phyloP scores from a whole-genome alignment of 1,140 invertebrate genomes.

The Saxidomus purpurata region DNA sequence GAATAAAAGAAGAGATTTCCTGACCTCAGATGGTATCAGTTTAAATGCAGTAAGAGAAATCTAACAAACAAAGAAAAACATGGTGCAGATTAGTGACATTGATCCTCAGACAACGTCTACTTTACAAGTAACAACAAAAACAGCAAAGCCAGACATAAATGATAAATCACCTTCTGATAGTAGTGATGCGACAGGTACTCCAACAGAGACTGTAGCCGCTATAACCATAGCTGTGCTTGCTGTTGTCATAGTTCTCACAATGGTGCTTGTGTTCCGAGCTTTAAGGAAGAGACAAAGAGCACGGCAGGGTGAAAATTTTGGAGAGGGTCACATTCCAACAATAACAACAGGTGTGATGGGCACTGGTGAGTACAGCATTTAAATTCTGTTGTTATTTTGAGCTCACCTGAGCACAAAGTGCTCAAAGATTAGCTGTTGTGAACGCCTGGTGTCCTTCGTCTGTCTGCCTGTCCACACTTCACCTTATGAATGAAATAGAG shows the following conservation, averaged over 20 bases:
- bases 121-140: background rate
- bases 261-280: constrained; percentile 62
- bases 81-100: background rate
- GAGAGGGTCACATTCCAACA: constrained; percentile 50
- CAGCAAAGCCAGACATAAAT: background rate
- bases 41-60: background rate
- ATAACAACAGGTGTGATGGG: constrained; percentile 61
- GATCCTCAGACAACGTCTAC: background rate
- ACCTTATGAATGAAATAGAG: no score
- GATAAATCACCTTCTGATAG: background rate
- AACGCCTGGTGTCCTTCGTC: no score
- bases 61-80: background rate
- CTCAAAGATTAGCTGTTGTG: no score
- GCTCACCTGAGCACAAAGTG: no score
- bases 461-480: no score
- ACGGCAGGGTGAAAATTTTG: constrained; percentile 55
- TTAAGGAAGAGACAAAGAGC: constrained; percentile 58
- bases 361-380: constrained; percentile 56
- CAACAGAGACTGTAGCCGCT: constrained; percentile 60
- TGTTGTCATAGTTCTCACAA: constrained; percentile 58
- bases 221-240: constrained; percentile 62
- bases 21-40: no score
- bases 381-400: background rate
- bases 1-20: no score
- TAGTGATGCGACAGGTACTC: background rate